phyloP scores from a whole-genome alignment of 2,888 invertebrate species.

The Noctua fimbriata region DNA sequence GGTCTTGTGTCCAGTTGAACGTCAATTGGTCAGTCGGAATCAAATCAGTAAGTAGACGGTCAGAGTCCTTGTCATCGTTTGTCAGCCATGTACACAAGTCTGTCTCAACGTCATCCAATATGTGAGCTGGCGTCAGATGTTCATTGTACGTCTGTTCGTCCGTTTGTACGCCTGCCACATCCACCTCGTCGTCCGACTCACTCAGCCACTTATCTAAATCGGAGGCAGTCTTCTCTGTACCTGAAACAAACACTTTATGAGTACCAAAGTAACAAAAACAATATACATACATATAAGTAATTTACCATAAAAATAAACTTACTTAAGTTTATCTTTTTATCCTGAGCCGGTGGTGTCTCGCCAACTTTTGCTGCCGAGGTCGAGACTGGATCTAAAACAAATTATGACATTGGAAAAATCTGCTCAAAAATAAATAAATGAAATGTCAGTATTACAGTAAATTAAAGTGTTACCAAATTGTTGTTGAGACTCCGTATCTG shows the following conservation, averaged over 20 bases:
- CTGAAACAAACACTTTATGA: too few species aligned
- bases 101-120: not conserved
- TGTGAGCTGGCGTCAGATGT: not conserved
- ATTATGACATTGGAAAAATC: not conserved
- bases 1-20: not conserved
- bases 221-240: too few species aligned
- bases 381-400: not conserved
- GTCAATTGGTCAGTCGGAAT: not conserved
- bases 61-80: constrained; percentile 4
- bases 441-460: not conserved
- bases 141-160: not conserved
- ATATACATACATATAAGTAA: too few species aligned
- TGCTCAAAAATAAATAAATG: not conserved
- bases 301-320: too few species aligned
- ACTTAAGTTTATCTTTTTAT: too few species aligned
- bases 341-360: too few species aligned
- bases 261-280: too few species aligned
- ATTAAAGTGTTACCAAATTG: not conserved
- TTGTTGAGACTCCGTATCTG: not conserved
- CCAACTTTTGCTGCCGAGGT: not conserved
- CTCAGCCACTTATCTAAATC: not conserved
- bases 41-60: not conserved
- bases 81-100: constrained; percentile 3
- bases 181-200: constrained; percentile 4
- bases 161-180: not conserved